These are phyloP conservation scores for Drosophila borborema DNA, from an alignment of 2,888 invertebrate genomes.

Conservation along the genomic window DNA sequence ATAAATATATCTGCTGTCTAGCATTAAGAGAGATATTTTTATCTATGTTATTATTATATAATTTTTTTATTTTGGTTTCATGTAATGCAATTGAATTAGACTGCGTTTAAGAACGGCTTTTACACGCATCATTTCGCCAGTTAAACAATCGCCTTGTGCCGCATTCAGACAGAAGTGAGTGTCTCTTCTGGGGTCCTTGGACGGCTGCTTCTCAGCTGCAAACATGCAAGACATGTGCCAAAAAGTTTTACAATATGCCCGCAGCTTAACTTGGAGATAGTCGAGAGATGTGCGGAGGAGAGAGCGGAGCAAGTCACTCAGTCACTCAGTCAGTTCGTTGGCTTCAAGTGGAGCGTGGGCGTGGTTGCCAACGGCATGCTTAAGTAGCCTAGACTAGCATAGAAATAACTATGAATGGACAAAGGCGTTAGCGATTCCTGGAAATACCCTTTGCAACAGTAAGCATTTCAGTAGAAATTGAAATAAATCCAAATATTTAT, in stretches of 20 bases:
- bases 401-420: conserved; percentile 21
- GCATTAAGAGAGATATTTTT: too few species aligned
- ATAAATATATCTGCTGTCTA: neutral
- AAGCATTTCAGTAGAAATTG: neutral
- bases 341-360: conserved; percentile 32
- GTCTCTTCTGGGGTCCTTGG: conserved; percentile 38
- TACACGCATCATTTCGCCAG: conserved; percentile 49
- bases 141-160: conserved; percentile 58
- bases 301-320: conserved; percentile 18
- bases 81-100: conserved; percentile 37
- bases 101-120: conserved; percentile 26
- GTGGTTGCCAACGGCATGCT: conserved; percentile 23
- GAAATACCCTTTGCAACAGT: neutral
- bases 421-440: neutral
- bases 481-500: neutral
- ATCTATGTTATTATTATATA: neutral
- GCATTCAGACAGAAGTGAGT: conserved; percentile 46
- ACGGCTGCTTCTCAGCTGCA: conserved; percentile 52
- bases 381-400: conserved; percentile 23
- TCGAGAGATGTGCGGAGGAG: neutral
- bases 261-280: conserved; percentile 52
- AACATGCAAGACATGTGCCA: conserved; percentile 79
- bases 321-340: conserved; percentile 41
- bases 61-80: neutral
- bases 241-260: conserved; percentile 79